These are phyloP conservation scores for Candoia aspera DNA, from an alignment of 2,113 vertebrate genomes.

Conservation along the genomic window DNA sequence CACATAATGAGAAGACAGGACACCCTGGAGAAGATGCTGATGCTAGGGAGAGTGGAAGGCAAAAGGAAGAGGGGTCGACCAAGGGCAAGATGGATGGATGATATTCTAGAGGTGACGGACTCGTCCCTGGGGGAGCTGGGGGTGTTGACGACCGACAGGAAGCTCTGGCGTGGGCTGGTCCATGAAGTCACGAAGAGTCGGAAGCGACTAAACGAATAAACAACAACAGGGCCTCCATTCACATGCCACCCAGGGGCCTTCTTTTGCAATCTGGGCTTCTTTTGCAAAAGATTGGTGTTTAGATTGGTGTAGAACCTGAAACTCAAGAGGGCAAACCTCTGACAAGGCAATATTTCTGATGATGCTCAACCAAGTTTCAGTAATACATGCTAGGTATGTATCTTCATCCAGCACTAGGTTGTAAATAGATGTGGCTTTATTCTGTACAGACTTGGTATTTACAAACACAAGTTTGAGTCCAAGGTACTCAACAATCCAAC, in stretches of 20 bases:
- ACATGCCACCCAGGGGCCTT: not conserved
- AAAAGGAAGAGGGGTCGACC: too few relatives aligned
- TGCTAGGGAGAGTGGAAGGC: too few relatives aligned
- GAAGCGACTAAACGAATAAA: too few relatives aligned
- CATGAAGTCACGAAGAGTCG: too few relatives aligned
- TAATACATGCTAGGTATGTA: not conserved
- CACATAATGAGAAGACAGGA: too few relatives aligned
- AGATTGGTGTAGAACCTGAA: not conserved
- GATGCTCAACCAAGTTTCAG: not conserved
- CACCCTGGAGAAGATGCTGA: too few relatives aligned
- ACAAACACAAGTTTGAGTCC: not conserved
- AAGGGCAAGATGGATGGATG: too few relatives aligned
- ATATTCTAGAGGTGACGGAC: too few relatives aligned
- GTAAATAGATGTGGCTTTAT: not conserved
- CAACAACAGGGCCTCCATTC: not conserved
- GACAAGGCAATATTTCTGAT: not conserved
- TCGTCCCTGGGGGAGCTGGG: too few relatives aligned
- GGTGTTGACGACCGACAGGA: too few relatives aligned
- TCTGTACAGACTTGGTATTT: not conserved
- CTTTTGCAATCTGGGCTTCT: not conserved
- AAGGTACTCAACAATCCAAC: not conserved
- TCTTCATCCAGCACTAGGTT: not conserved
- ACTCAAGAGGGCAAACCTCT: not conserved
- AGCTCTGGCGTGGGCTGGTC: too few relatives aligned
- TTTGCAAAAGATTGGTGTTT: not conserved